Conservation (phyloP, 2,113 vertebrate genomes). For the Okapia johnstoni region DNA sequence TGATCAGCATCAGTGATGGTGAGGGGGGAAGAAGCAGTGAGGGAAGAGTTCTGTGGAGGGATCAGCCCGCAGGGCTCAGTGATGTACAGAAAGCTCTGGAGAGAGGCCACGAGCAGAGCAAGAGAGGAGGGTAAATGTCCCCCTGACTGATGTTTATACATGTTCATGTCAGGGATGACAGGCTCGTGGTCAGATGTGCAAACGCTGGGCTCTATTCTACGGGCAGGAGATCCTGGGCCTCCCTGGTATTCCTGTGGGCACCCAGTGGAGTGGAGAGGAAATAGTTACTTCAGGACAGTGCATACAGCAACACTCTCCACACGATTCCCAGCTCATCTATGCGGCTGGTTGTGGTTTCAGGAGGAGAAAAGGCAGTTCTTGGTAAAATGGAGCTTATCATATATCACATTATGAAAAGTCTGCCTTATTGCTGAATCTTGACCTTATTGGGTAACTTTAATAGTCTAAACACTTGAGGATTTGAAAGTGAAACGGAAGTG, state of each 20-base stretch:
- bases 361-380: neutral
- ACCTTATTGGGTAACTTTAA: neutral
- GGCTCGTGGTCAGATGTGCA: neutral
- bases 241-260: neutral
- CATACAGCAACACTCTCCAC: neutral
- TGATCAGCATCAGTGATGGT: accelerated
- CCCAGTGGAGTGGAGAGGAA: neutral
- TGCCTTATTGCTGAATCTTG: neutral
- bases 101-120: neutral
- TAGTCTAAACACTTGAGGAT: neutral
- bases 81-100: neutral
- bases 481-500: neutral
- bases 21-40: neutral
- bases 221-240: neutral
- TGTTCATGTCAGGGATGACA: neutral
- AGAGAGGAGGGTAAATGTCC: neutral
- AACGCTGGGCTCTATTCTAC: accelerated
- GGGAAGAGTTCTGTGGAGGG: neutral
- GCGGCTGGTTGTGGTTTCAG: neutral
- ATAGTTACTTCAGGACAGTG: neutral
- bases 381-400: neutral
- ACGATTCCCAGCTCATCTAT: neutral
- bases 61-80: neutral
- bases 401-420: neutral
- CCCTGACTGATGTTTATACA: accelerated